Base-by-base conservation (phyloP, 2,113 vertebrate genomes). In the Agelaius phoeniceus region DNA sequence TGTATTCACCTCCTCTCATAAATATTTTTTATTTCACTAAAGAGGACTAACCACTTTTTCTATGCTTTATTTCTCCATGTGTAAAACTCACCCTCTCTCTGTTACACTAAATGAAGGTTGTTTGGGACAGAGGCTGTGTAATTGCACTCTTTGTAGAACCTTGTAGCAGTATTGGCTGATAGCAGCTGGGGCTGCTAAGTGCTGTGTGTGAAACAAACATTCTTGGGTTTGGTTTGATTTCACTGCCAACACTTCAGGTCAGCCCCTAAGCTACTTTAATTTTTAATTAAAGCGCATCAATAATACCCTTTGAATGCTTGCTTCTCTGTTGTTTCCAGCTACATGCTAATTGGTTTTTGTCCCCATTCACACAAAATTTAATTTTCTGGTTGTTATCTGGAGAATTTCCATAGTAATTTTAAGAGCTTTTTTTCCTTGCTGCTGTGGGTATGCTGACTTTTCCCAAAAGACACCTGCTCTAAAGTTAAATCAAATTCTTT, bases 271-370 rank as follows among this genome's bases (percentile, higher is more conserved):
- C 33, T 74, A 59, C 66, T 83, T 89, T 84, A 67, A 78, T 92
- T 93, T 95, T 69, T 96, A 94, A 94, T 93, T 94, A 96, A 98
- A 97, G 77, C 23, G 73, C 84, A 93, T 96, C 73, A 89, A 15
- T 76, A 86, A 81, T 75, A 73, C 67, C n/a, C 71, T 92, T 80
- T 63, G 63, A 91, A 95, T 84, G 37, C 28, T 72, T 76, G 19
- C 61, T 35, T 90, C 75, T 96, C 86, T 76, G 76, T 86, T 93
- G 76, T 67, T 94, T 87, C 67, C 72, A 89, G 37, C 46, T 41
- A 73, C 75, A 63, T 8, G 13, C 68, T 67, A 44, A 55, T 84
- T 95, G 31, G 55, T 89, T 89, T 73, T 89, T 61, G 49, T 79
- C 44, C 77, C 93, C 62, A 30, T 96, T 93, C 91, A 74, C 15